A percentile compares a stretch with the other conserved stretches of the same genome.
phyloP scores from a whole-genome alignment of 2,797 vertebrate genomes.

The Cryptoblepharus egeriae region DNA sequence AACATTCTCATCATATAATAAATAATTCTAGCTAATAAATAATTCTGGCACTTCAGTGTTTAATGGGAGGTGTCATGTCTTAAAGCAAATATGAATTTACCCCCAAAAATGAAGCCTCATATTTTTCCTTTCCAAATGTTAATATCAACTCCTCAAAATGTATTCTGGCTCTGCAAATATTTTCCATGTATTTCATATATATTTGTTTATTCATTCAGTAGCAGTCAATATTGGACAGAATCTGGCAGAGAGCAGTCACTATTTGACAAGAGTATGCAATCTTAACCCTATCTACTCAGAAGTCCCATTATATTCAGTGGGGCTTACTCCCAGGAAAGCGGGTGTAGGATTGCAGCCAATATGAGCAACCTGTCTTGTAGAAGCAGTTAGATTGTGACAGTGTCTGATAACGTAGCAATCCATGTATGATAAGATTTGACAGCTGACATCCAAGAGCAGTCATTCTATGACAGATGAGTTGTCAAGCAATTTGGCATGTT shows the following conservation, averaged over 20 bases:
- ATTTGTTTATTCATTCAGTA: no score
- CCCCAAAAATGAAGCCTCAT: not conserved
- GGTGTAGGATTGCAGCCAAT: no score
- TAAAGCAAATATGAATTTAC: not conserved
- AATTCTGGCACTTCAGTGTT: not conserved
- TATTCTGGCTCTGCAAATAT: not conserved
- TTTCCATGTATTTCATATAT: not conserved
- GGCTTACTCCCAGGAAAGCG: no score
- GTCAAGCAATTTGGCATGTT: not conserved
- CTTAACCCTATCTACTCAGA: no score
- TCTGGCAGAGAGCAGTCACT: not conserved
- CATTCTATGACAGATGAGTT: not conserved
- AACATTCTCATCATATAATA: not conserved
- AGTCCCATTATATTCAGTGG: no score
- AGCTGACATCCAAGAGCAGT: not conserved
- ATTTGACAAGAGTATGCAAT: no score
- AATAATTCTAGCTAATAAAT: not conserved
- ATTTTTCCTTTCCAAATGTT: not conserved
- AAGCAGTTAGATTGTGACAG: conserved; percentile 6
- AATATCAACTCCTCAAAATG: not conserved
- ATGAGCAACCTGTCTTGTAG: not conserved
- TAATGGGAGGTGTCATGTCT: not conserved
- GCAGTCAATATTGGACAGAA: not conserved
- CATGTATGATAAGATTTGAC: not conserved
- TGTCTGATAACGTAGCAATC: not conserved